phyloP scores from a whole-genome alignment of 2,113 vertebrate species.

The Tachycineta bicolor region DNA sequence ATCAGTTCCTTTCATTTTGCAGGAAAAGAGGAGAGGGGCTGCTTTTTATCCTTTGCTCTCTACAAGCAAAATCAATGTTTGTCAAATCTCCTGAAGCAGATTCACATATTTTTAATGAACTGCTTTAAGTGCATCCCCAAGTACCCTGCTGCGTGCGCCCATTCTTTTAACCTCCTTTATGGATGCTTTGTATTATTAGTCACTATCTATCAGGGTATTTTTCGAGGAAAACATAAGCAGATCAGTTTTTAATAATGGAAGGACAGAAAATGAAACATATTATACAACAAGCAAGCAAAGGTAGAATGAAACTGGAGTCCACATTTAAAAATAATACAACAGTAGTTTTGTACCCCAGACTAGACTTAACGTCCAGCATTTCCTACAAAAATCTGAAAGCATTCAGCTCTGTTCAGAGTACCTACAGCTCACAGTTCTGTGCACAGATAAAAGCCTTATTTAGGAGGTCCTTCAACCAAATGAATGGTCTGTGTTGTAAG shows the following conservation, averaged over 20 bases:
- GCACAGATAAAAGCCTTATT: background rate
- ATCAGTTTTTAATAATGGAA: background rate
- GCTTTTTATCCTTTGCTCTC: background rate
- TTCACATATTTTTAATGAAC: conserved; percentile 6
- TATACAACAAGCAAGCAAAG: background rate
- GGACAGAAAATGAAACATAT: background rate
- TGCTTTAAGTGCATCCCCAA: background rate
- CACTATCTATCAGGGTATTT: background rate
- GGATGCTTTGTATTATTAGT: background rate
- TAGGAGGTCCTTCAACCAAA: background rate
- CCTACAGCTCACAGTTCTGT: background rate
- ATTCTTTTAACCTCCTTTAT: background rate
- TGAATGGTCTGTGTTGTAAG: background rate
- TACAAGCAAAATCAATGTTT: background rate
- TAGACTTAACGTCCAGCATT: background rate
- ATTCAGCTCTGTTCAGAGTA: background rate
- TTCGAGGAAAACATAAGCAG: background rate
- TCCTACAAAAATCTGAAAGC: background rate
- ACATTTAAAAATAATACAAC: background rate
- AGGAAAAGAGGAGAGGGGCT: conserved; percentile 22
- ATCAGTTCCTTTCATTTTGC: conserved; percentile 76
- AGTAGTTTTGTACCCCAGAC: background rate
- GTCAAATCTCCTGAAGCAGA: conserved; percentile 43
- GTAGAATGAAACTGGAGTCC: background rate
- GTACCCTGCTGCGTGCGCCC: background rate